Conservation (phyloP, 2,797 vertebrate species). For the Brachymystax lenok region DNA sequence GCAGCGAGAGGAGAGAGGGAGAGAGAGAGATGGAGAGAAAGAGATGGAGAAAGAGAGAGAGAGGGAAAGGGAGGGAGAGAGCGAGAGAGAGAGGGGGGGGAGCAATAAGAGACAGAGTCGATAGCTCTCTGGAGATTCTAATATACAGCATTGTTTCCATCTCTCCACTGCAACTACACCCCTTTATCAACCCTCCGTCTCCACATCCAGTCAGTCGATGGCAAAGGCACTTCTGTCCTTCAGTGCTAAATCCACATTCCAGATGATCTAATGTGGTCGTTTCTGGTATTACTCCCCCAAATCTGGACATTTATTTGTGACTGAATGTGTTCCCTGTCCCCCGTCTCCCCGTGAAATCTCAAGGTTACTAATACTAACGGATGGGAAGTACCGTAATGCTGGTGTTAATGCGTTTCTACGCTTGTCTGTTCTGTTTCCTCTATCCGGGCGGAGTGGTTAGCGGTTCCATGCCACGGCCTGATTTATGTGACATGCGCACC, state of each 20-base stretch:
- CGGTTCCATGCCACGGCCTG: slow-evolving; percentile 69
- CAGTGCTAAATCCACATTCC: slow-evolving; percentile 66
- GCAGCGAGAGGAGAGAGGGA: neutral
- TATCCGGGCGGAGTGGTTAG: slow-evolving; percentile 49
- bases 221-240: slow-evolving; percentile 71
- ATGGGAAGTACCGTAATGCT: slow-evolving; percentile 67
- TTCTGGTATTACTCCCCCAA: slow-evolving; percentile 66
- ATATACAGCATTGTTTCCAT: slow-evolving; percentile 75
- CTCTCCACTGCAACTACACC: slow-evolving; percentile 76
- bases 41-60: slow-evolving; percentile 54
- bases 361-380: slow-evolving; percentile 74
- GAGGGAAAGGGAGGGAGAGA: neutral
- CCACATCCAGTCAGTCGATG: slow-evolving; percentile 62
- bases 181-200: slow-evolving; percentile 64
- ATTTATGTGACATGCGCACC: slow-evolving; percentile 76
- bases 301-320: slow-evolving; percentile 70
- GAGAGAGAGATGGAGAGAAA: slow-evolving; percentile 5
- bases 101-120: slow-evolving; percentile 31
- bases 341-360: slow-evolving; percentile 59
- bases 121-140: slow-evolving; percentile 74
- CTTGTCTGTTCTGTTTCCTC: slow-evolving; percentile 68
- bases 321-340: slow-evolving; percentile 45
- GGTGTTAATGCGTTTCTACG: slow-evolving; percentile 62
- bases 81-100: slow-evolving; percentile 32
- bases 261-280: slow-evolving; percentile 74